Evolutionary conservation across 2,888 invertebrate genomes (phyloP), one percentile per base, ranked within the genome.

Genomic region (Cerastis leucographa): DNA sequence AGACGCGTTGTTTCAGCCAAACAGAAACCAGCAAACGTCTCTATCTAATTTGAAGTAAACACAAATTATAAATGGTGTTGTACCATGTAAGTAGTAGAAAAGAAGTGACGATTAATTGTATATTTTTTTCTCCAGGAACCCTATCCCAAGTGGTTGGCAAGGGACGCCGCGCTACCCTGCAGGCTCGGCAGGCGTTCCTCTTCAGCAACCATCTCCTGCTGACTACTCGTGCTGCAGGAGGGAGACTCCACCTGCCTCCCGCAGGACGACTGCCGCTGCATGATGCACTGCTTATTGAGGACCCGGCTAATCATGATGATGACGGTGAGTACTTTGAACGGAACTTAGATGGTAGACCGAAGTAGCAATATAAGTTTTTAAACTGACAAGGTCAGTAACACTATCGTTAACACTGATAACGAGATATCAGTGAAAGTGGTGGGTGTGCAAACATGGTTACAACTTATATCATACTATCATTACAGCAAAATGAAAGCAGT

Each of bases 151-250:
- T 98, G 80, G 97, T 98, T 17, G 97, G 97, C 46, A 97, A 97
- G 80, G 97, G 97, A 6, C 96, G 97, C 0, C 92, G 96, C 4
- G 96, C 96, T 0, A 89, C 92, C 0, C 88, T 95, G 14, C 96
- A 96, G 74, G 91, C 96, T 11, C 97, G 99, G 0, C 99, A 99
- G 92, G 99, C 99, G 85, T 99, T 98, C 92, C 97, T 99, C 35
- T 99, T 99, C 96, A 99, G 99, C 82, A 99, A 99, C 96, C 98
- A 99, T 93, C 97, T 99, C 86, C 97, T 99, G 84, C 97, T 99
- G 69, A 98, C 99, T 2, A 99, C 98, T 5, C 97, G 98, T 74
- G 98, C 98, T 0, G 97, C 98, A 1, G 98, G 98, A 76, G 99
- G 99, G 8, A 97, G 98, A 77, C 97, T 99, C n/a, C 99, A 99